A percentile compares a stretch with the other conserved stretches of the same genome.
These are phyloP conservation scores for Ormyrus pomaceus DNA, from an alignment of 2,888 invertebrate genomes.

Conservation along the genomic window DNA sequence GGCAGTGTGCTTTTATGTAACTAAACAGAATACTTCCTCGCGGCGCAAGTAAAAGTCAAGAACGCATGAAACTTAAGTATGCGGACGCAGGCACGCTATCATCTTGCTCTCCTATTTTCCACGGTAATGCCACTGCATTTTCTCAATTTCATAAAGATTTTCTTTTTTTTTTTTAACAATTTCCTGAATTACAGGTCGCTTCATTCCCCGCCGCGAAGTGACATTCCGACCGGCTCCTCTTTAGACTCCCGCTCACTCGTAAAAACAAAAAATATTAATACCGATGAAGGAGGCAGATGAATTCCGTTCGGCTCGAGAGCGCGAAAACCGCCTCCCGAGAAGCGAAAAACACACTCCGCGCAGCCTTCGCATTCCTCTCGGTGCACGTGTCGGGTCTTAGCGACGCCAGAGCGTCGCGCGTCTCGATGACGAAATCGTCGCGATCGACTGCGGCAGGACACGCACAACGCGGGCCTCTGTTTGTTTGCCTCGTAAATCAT, in stretches of 20 bases:
- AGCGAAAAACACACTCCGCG: not conserved
- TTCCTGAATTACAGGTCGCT: too few relatives aligned
- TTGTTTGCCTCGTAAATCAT: constrained; percentile 37
- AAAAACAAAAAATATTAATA: too few relatives aligned
- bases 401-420: constrained; percentile 22
- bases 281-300: too few relatives aligned
- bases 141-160: too few relatives aligned
- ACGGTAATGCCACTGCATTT: too few relatives aligned
- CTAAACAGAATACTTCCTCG: not conserved
- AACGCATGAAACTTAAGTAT: constrained; percentile 2
- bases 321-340: not conserved
- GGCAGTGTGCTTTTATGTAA: too few relatives aligned
- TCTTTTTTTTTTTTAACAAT: too few relatives aligned
- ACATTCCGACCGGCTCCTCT: too few relatives aligned
- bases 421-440: constrained; percentile 37
- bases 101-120: not conserved
- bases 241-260: too few relatives aligned
- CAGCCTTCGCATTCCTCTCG: constrained; percentile 44
- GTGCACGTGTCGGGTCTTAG: constrained; percentile 16
- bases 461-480: not conserved
- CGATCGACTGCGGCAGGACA: not conserved
- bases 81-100: not conserved
- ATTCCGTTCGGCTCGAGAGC: too few relatives aligned
- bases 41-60: not conserved
- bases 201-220: too few relatives aligned